Percentiles rank a stretch among this genome's conserved stretches.
phyloP scores from a whole-genome alignment of 2,113 vertebrate species.

The Silurus glanis region DNA sequence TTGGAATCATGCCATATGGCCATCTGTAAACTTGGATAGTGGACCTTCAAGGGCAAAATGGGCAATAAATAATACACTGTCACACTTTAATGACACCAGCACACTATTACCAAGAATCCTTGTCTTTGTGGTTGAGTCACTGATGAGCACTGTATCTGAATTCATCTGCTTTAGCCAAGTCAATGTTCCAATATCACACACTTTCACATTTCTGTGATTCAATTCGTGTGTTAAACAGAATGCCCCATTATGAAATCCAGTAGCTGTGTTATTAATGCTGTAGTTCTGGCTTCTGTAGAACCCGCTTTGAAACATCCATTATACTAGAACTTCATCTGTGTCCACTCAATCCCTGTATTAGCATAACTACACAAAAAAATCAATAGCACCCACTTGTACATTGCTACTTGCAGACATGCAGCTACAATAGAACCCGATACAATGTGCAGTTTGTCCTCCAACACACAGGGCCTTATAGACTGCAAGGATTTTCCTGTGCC shows the following conservation, averaged over 20 bases:
- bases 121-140: too few relatives aligned
- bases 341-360: not conserved
- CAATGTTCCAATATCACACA: too few relatives aligned
- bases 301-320: not conserved
- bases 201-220: too few relatives aligned
- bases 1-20: too few relatives aligned
- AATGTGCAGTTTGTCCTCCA: not conserved
- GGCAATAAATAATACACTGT: too few relatives aligned
- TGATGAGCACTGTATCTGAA: too few relatives aligned
- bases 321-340: slow-evolving; percentile 9
- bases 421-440: not conserved
- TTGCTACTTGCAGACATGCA: not conserved
- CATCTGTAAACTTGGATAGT: too few relatives aligned
- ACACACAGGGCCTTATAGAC: not conserved
- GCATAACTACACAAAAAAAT: not conserved
- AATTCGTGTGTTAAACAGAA: too few relatives aligned
- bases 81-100: too few relatives aligned
- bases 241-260: not conserved
- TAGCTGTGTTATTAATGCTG: not conserved
- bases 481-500: not conserved
- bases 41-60: too few relatives aligned
- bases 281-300: not conserved
- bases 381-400: not conserved
- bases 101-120: too few relatives aligned
- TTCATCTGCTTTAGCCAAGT: too few relatives aligned